Evolutionary conservation across 2,797 vertebrate genomes (phyloP).

Genomic region (Acanthiza pusilla): DNA sequence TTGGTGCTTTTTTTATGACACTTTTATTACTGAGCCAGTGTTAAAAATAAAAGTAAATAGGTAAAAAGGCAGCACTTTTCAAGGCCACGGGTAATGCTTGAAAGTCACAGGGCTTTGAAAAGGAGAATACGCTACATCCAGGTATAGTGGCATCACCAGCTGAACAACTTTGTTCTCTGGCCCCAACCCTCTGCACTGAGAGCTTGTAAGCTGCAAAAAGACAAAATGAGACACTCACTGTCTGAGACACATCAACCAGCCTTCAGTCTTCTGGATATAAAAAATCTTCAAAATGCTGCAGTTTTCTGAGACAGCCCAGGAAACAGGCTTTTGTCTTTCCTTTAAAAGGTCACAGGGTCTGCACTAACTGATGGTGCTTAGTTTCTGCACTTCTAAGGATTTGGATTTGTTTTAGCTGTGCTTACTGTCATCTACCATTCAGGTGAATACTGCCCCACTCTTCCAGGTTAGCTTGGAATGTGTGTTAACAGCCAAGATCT

Average conservation of each 20-base stretch:
- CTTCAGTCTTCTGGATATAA: background rate
- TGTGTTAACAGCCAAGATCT: background rate
- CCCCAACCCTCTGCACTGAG: background rate
- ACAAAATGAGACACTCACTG: background rate
- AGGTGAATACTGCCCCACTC: background rate
- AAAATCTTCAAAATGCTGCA: background rate
- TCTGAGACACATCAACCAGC: background rate
- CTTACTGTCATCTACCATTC: background rate
- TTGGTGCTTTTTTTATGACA: background rate
- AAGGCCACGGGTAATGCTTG: background rate
- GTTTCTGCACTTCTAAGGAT: background rate
- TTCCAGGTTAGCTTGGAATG: background rate
- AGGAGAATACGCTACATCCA: background rate
- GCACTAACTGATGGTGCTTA: background rate
- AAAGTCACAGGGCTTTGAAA: background rate
- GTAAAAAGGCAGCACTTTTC: background rate
- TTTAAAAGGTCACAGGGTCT: background rate
- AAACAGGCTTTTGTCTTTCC: background rate
- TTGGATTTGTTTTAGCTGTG: background rate
- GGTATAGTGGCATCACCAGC: background rate
- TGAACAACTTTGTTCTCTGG: background rate
- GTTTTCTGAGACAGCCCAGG: background rate
- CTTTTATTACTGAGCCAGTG: background rate
- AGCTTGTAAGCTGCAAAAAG: background rate
- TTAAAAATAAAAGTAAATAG: background rate